Evolutionary conservation across 2,888 invertebrate species (phyloP), one percentile per base, ranked within the genome.

Genomic region (Acanthococcus lagerstroemiae): DNA sequence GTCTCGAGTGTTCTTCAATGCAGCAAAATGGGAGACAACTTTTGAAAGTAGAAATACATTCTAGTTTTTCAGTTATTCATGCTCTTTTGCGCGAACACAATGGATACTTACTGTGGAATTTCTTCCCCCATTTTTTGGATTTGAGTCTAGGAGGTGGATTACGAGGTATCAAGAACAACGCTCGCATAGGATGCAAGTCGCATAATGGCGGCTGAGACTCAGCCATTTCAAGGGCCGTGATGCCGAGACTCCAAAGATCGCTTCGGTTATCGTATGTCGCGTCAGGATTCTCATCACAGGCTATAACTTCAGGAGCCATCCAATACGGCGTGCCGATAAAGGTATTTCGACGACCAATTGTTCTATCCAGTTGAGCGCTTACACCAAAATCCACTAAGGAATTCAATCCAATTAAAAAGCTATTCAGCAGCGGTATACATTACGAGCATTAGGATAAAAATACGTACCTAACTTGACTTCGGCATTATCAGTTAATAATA

Each of bases 271-370:
- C 99, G 76, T 99, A 99, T 21, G 99, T 99, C 68, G 99, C 97
- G 76, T 99, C 97, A 55, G 96, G 95, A 80, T 99, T 99, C 79
- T 99, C 97, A 79, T 99, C 99, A 79, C 99, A 99, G 66, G 97
- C 99, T 75, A 99, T 99, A 55, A 97, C 97, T 82, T 97, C 97
- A 2, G 96, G 97, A 46, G 96, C 96, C 97, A 97, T 97, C 94
- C 94, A 94, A 77, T 94, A 94, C 7, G 93, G 94, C 19, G 94
- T 94, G 71, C 99, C 99, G 74, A 99, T 99, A 77, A 99, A 99
- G 54, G 96, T 99, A 79, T 99, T 99, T 74, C 99, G 83, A 73
- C 97, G 83, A 69, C 99, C 99, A 78, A 99, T 96, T 71, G 99
- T 99, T 74, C 97, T 85, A 80, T 99, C 99, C 76, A 99, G 80